Percentiles rank a stretch among this genome's conserved stretches.
Conservation (phyloP, 2,888 invertebrate species). For the Dynastes hyllus region DNA sequence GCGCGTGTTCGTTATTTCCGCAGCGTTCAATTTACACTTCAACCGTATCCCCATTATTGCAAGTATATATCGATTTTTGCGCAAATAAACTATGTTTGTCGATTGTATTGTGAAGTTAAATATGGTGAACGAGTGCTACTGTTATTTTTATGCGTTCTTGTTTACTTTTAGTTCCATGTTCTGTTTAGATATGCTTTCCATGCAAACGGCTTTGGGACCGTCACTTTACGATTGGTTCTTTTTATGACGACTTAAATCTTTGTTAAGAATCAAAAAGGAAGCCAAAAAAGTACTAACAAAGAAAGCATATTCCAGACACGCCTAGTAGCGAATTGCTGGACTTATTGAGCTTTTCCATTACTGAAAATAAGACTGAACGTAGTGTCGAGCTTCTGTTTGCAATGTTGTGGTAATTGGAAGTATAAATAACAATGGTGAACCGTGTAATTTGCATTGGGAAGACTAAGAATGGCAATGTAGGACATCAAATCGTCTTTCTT, state of each 20-base stretch:
- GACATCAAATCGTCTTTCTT: no score
- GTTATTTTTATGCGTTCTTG: not conserved
- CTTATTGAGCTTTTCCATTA: not conserved
- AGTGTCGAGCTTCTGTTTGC: not conserved
- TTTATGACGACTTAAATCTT: not conserved
- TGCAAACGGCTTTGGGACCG: not conserved
- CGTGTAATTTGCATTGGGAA: no score
- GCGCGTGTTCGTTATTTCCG: not conserved
- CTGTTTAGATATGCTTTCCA: no score
- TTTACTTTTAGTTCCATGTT: not conserved
- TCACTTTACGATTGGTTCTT: not conserved
- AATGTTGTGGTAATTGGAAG: no score
- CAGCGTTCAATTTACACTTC: not conserved
- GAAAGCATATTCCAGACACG: not conserved
- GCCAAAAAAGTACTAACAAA: not conserved
- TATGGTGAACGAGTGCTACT: not conserved
- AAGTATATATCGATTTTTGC: not conserved
- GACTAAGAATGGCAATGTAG: no score
- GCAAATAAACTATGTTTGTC: no score
- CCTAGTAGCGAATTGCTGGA: not conserved
- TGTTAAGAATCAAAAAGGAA: not conserved
- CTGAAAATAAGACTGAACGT: not conserved
- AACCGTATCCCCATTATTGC: no score
- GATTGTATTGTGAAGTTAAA: not conserved
- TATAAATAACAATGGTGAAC: no score